Base-by-base conservation (phyloP, 2,888 invertebrate species). In the Mactromeris polynyma region DNA sequence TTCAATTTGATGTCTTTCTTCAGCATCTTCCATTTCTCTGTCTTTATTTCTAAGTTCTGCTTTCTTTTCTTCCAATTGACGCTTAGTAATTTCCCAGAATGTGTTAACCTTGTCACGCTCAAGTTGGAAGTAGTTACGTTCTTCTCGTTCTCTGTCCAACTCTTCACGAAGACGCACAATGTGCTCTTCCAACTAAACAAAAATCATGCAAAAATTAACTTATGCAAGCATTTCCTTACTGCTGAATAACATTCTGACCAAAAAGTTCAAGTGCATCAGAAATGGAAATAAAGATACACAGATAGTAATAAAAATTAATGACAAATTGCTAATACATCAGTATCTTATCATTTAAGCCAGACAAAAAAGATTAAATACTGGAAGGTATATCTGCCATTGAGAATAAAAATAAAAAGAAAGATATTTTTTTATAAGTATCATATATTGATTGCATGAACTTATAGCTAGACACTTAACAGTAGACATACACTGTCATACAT, bases 51-150 rank as follows among this genome's bases (percentile, higher is more conserved):
- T 97, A 0, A 97, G 94, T 88, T 97, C 97, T 7, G 98, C 98
- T 96, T 98, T 98, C 19, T 98, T 98, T 97, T 99, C 98, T 95
- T 99, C 98, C 73, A 99, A 97, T 96, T 99, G 98, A 94, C 98
- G 98, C 93, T 98, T 98, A 0, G 99, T 98, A 85, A 99, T 99
- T 97, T 99, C 99, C 99, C 99, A 99, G 96, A 99, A 99, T 4
- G 98, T 98, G 93, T 98, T 97, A 26, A 99, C 96, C 89, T 99
- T 99, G 96, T 99, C 99, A 93, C 99, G 97, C 97, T 99, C 99
- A 94, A 99, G 97, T 97, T 99, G 99, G 95, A 99, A 99, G 96
- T 98, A 99, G 97, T 99, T 99, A 85, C 99, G 97, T 97, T 99
- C 99, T 97, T 99, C 99, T 94, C 99, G 97, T 97, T 99, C 99